Evolutionary conservation across 2,888 invertebrate genomes (phyloP), one percentile per base, ranked within the genome.

Genomic region (Allygus modestus): DNA sequence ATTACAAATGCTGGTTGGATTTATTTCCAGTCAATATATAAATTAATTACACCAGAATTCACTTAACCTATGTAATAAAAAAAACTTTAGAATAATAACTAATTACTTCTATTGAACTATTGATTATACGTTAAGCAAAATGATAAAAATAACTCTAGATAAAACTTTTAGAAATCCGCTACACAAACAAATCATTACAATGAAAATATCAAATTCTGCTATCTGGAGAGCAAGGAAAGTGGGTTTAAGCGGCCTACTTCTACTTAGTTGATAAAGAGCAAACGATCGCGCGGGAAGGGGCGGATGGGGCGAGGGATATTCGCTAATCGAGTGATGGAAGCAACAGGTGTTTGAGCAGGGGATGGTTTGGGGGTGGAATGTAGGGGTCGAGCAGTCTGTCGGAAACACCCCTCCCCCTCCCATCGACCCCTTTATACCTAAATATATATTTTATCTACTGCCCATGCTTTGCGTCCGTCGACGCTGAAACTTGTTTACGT

Each of bases 311-410:
- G 79, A 26, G 33, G 65, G 79, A 26, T 26, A 84, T 43, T 31
- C 15, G 26, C 43, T 77, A 23, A 77, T 51, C 31, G 69, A 69
- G 73, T 33, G n/a, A 79, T 43, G 51, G 26, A 28, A 41, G 77
- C 43, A 43, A 84, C 41, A 51, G 77, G 61, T 43, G 77, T n/a
- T 23, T 9, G 15, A 20, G 83, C 26, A 28, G 17, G 33, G 33
- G 28, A 31, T 5, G 83, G 33, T 23, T 73, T 15, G 75, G 12
- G 31, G 20, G 33, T 9, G 83, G 31, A 51, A 73, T 28, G 54
- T 31, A 23, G 41, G 46, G 82, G 82, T 5, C 58, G 43, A 81
- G 58, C 61, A 43, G 54, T 81, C 41, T 58, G 65, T 41, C 31
- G 28, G 43, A 1, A n/a, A 73, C 65, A 12, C 0, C 7, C 2